Conservation (phyloP, 2,888 invertebrate genomes). For the Micoletzkya japonica region DNA sequence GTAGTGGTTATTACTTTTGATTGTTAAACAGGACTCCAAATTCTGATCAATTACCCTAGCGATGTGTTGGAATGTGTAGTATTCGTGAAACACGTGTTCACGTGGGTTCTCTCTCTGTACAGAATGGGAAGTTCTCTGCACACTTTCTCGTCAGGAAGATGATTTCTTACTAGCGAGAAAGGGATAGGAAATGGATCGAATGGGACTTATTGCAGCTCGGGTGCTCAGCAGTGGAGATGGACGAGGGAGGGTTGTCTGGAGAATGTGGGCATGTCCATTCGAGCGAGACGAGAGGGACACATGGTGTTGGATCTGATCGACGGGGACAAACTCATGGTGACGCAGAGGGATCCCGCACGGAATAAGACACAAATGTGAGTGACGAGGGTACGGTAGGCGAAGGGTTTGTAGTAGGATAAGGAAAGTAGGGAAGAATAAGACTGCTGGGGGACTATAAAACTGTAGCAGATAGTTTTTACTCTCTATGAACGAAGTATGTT, state of each 20-base stretch:
- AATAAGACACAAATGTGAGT: conserved; percentile 84
- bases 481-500: no score
- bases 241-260: conserved; percentile 85
- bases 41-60: not conserved
- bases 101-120: no score
- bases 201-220: conserved; percentile 31
- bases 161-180: no score
- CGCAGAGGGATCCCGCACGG: conserved; percentile 81
- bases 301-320: conserved; percentile 82
- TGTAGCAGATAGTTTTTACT: no score
- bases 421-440: no score
- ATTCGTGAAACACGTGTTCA: not conserved
- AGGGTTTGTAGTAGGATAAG: not conserved
- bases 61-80: not conserved
- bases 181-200: not conserved
- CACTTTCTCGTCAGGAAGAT: no score
- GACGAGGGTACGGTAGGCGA: conserved; percentile 46
- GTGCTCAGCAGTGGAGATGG: conserved; percentile 88
- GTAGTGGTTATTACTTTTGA: conserved; percentile 44
- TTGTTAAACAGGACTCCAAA: no score
- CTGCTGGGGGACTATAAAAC: no score
- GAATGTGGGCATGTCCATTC: conserved; percentile 79
- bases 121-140: no score
- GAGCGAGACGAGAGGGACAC: not conserved
- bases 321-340: conserved; percentile 74